These are phyloP conservation scores for Tachypleus tridentatus DNA, from an alignment of 1,140 invertebrate species.

Conservation along the genomic window DNA sequence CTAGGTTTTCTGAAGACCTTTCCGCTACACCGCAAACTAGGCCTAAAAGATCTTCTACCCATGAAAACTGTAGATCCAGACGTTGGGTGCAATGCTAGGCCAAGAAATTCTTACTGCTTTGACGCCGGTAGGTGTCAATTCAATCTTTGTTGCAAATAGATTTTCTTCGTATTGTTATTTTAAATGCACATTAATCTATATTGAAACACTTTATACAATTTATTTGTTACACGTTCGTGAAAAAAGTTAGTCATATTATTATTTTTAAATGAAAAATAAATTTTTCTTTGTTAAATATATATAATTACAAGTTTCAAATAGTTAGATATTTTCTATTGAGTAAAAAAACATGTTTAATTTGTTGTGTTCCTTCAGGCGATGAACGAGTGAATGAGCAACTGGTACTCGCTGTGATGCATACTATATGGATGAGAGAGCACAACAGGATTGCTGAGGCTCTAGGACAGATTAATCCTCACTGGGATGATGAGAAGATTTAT, in stretches of 20 bases:
- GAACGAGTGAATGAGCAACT: slow-evolving; percentile 88
- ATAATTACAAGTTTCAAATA: slow-evolving; percentile 4
- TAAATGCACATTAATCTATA: too few relatives aligned
- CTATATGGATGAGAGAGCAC: slow-evolving; percentile 38
- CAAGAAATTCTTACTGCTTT: slow-evolving; percentile 69
- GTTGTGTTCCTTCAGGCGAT: slow-evolving; percentile 50
- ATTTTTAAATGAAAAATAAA: too few relatives aligned
- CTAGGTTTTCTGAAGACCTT: slow-evolving; percentile 27
- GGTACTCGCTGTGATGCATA: slow-evolving; percentile 44
- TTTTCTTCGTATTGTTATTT: too few relatives aligned
- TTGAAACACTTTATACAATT: too few relatives aligned
- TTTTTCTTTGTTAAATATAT: background rate
- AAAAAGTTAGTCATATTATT: slow-evolving; percentile 13
- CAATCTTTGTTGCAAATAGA: too few relatives aligned
- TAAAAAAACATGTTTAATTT: too few relatives aligned
- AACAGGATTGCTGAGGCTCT: slow-evolving; percentile 29
- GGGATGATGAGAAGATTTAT: slow-evolving; percentile 88
- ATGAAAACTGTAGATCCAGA: slow-evolving; percentile 77
- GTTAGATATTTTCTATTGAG: too few relatives aligned
- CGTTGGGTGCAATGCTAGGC: slow-evolving; percentile 69
- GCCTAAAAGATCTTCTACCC: slow-evolving; percentile 73
- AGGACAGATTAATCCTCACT: slow-evolving; percentile 71
- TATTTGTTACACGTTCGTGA: too few relatives aligned
- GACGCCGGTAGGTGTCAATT: slow-evolving; percentile 42
- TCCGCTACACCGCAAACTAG: slow-evolving; percentile 72